These are phyloP conservation scores for Rattus norvegicus DNA, from an alignment of 2,113 vertebrate species.

Conservation along the genomic window DNA sequence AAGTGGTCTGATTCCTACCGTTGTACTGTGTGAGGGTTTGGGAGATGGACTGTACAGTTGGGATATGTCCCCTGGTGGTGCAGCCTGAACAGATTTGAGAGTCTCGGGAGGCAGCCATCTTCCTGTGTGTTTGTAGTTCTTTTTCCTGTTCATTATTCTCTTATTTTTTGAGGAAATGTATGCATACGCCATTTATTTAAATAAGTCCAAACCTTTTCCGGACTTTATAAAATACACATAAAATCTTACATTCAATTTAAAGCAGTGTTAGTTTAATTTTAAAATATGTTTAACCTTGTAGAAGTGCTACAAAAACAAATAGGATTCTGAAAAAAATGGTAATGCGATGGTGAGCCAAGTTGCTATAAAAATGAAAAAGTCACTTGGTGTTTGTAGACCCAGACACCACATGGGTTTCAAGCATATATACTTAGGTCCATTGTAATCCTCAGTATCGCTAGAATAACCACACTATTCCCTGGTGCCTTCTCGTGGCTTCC, in stretches of 20 bases:
- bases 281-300: not conserved
- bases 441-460: fast-evolving
- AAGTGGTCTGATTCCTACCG: not conserved
- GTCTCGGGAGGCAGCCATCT: fast-evolving
- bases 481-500: not conserved
- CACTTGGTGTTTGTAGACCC: not conserved
- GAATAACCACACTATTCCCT: fast-evolving
- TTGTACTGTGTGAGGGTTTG: not conserved
- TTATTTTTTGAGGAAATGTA: not conserved
- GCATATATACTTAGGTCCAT: fast-evolving
- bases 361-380: not conserved
- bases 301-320: not conserved
- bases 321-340: not conserved
- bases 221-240: not conserved
- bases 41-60: not conserved
- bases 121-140: not conserved
- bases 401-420: not conserved
- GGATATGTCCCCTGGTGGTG: not conserved
- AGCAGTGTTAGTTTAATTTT: not conserved
- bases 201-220: not conserved
- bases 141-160: not conserved
- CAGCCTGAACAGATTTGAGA: not conserved
- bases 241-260: not conserved
- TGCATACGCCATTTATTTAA: not conserved
- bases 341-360: not conserved